Evolutionary conservation across 1,140 invertebrate genomes (phyloP).

Genomic region (Myzus persicae): DNA sequence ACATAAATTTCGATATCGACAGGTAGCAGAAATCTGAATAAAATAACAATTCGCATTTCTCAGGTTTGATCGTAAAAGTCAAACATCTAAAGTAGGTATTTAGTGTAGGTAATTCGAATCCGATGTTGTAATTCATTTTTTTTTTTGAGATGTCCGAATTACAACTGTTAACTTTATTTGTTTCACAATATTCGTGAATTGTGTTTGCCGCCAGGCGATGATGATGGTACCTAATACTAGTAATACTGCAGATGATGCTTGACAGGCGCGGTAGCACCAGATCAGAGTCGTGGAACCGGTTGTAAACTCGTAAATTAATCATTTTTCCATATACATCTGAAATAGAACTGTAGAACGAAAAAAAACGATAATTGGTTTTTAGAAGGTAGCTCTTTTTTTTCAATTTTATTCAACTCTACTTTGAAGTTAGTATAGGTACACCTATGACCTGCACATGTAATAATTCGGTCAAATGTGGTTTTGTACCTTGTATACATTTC

Average conservation of each 20-base stretch:
- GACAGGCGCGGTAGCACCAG: neutral
- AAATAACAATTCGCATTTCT: neutral
- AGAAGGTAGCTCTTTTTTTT: neutral
- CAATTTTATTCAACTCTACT: neutral
- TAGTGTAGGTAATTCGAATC: neutral
- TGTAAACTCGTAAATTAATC: neutral
- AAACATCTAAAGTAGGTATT: neutral
- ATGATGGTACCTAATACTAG: neutral
- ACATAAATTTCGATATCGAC: neutral
- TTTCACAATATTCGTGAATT: neutral
- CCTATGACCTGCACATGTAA: neutral
- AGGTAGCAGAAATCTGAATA: neutral
- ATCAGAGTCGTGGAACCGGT: neutral
- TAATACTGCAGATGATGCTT: neutral
- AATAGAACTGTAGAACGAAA: slow-evolving; percentile 1
- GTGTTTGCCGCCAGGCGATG: neutral
- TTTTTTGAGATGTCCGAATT: neutral
- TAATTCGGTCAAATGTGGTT: slow-evolving; percentile 2
- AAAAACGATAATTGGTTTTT: neutral
- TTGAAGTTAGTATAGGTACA: neutral
- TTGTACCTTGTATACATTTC: neutral
- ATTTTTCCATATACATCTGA: neutral
- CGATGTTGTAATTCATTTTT: neutral
- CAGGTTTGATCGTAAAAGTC: neutral
- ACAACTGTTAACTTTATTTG: neutral